These are phyloP conservation scores for Rhadinocentrus ornatus DNA, from an alignment of 2,797 vertebrate species.

Conservation along the genomic window DNA sequence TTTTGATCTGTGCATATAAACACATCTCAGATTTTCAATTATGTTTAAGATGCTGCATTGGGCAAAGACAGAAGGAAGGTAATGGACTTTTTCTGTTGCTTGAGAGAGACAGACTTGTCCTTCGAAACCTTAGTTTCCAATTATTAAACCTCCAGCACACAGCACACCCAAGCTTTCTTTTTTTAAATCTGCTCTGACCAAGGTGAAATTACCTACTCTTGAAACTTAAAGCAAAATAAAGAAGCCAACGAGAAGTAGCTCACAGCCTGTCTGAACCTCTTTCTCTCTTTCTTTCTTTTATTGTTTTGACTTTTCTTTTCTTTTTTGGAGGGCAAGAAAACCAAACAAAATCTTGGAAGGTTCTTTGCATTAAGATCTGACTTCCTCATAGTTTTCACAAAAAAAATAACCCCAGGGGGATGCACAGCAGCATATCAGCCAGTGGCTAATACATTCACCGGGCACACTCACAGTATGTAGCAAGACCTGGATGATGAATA, in stretches of 20 bases:
- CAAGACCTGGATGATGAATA: slow-evolving; percentile 71
- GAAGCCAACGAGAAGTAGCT: slow-evolving; percentile 32
- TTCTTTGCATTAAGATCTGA: slow-evolving; percentile 37
- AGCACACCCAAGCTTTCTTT: slow-evolving; percentile 62
- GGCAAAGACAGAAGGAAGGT: slow-evolving; percentile 70
- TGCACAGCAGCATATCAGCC: slow-evolving; percentile 33
- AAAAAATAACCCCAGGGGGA: slow-evolving; percentile 42
- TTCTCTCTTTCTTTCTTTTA: slow-evolving; percentile 58
- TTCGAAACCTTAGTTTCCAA: slow-evolving; percentile 72
- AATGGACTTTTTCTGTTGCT: slow-evolving; percentile 83
- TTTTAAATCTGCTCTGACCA: slow-evolving; percentile 55
- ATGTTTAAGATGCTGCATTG: slow-evolving; percentile 75
- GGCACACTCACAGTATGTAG: slow-evolving; percentile 34
- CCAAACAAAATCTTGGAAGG: slow-evolving; percentile 14
- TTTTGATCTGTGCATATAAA: slow-evolving; percentile 57
- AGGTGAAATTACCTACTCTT: slow-evolving; percentile 77
- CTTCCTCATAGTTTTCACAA: slow-evolving; percentile 32
- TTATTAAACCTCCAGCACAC: slow-evolving; percentile 77
- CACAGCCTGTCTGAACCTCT: slow-evolving; percentile 42
- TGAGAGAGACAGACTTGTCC: slow-evolving; percentile 70
- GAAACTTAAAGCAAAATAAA: slow-evolving; percentile 61
- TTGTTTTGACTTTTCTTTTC: slow-evolving; percentile 41
- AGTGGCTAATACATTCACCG: slow-evolving; percentile 38
- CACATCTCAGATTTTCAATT: slow-evolving; percentile 77
- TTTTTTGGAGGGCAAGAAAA: slow-evolving; percentile 20